phyloP scores from a whole-genome alignment of 2,888 invertebrate genomes.

The Chaetogeoica ovagalla region DNA sequence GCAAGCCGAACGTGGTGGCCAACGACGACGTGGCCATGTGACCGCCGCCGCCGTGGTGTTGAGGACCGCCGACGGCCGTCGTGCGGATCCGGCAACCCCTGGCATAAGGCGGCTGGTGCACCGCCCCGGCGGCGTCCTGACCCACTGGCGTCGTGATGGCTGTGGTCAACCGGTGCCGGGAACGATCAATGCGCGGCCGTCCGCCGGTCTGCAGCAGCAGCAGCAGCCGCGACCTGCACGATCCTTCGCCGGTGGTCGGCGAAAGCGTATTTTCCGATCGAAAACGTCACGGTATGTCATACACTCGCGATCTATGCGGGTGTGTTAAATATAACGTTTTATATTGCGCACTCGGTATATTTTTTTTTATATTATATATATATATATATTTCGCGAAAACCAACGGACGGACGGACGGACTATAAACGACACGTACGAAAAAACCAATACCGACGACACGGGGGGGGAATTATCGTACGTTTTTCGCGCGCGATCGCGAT shows the following conservation, averaged over 20 bases:
- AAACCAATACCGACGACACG: neutral
- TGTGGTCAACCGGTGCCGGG: slow-evolving; percentile 52
- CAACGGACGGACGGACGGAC: too few relatives aligned
- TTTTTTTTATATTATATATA: too few relatives aligned
- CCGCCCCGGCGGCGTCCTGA: slow-evolving; percentile 55
- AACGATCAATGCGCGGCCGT: slow-evolving; percentile 35
- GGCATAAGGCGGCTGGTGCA: slow-evolving; percentile 53
- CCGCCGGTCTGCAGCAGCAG: slow-evolving; percentile 8
- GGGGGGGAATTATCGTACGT: too few relatives aligned
- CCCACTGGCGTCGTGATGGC: slow-evolving; percentile 57
- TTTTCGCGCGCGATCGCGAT: too few relatives aligned
- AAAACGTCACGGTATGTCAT: too few relatives aligned
- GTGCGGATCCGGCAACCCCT: slow-evolving; percentile 50
- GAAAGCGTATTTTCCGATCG: too few relatives aligned
- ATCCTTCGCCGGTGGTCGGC: neutral
- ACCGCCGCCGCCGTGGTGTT: slow-evolving; percentile 56
- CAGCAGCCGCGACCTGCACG: neutral
- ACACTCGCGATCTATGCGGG: too few relatives aligned
- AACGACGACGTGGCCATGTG: slow-evolving; percentile 55
- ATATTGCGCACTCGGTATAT: too few relatives aligned
- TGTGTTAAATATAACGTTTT: too few relatives aligned
- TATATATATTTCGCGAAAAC: too few relatives aligned
- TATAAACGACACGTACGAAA: too few relatives aligned
- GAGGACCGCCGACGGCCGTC: slow-evolving; percentile 48
- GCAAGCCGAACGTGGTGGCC: slow-evolving; percentile 67